These are phyloP conservation scores for Ptychoptera contaminata DNA, from an alignment of 2,888 invertebrate species.

Conservation along the genomic window DNA sequence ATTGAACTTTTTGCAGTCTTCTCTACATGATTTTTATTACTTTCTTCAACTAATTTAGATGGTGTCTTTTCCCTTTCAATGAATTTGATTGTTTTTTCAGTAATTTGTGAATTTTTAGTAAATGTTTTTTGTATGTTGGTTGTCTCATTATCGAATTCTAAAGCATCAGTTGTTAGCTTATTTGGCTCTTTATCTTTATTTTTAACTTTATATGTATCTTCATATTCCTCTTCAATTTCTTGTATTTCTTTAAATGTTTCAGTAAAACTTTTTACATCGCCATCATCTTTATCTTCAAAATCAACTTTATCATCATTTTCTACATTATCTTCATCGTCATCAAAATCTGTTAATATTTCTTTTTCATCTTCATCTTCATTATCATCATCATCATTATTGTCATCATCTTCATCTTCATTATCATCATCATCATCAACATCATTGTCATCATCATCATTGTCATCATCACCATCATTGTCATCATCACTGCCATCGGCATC, in stretches of 20 bases:
- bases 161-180: too few species aligned
- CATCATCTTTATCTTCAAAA: not conserved
- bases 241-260: too few species aligned
- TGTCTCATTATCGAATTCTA: too few species aligned
- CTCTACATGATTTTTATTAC: constrained; percentile 11
- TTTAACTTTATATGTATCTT: too few species aligned
- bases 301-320: not conserved
- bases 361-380: not conserved
- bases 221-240: too few species aligned
- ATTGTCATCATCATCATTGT: not conserved
- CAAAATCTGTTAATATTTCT: not conserved
- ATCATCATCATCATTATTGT: not conserved
- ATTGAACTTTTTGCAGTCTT: constrained; percentile 9
- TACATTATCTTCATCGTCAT: not conserved
- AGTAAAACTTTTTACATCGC: too few species aligned
- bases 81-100: not conserved
- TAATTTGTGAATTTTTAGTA: too few species aligned
- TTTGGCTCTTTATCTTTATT: too few species aligned
- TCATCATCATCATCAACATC: not conserved
- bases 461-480: not conserved
- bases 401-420: not conserved
- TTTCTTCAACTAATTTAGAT: constrained; percentile 13
- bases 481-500: not conserved
- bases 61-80: not conserved
- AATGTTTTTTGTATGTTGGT: too few species aligned